These are phyloP conservation scores for Marmota monax DNA, from an alignment of 2,113 vertebrate species.

Conservation along the genomic window DNA sequence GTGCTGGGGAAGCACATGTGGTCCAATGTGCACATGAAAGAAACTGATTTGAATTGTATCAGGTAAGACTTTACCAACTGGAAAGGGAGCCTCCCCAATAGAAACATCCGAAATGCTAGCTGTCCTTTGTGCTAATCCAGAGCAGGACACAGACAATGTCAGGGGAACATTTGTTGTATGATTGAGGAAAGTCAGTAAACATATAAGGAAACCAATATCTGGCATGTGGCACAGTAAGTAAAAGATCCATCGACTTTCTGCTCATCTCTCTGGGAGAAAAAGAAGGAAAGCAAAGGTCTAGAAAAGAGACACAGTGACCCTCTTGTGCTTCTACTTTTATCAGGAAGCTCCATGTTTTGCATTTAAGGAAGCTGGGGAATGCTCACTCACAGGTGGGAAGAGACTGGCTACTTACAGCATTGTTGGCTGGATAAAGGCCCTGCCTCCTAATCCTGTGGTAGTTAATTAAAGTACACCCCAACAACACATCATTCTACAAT, in stretches of 20 bases:
- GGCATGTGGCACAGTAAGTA: not conserved
- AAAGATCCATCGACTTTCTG: not conserved
- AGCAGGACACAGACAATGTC: not conserved
- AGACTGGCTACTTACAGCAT: not conserved
- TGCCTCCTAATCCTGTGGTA: slow-evolving; percentile 3
- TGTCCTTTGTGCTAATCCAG: not conserved
- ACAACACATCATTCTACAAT: not conserved
- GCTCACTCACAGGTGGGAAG: not conserved
- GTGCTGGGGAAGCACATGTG: not conserved
- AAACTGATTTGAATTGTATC: slow-evolving; percentile 9
- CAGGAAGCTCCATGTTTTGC: not conserved
- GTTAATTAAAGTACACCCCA: slow-evolving; percentile 52
- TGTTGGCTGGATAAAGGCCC: not conserved
- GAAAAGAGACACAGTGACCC: not conserved
- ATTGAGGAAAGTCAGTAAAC: not conserved
- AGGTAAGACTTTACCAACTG: not conserved
- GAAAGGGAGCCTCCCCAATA: not conserved
- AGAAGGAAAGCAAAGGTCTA: slow-evolving; percentile 57
- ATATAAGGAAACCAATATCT: not conserved
- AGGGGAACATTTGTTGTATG: not conserved
- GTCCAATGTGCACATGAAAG: not conserved
- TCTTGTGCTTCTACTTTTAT: not conserved
- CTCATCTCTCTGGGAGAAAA: not conserved
- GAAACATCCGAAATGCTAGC: not conserved
- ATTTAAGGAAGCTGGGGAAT: slow-evolving; percentile 27